Conservation (phyloP, 2,888 invertebrate genomes). For the Pecten maximus region DNA sequence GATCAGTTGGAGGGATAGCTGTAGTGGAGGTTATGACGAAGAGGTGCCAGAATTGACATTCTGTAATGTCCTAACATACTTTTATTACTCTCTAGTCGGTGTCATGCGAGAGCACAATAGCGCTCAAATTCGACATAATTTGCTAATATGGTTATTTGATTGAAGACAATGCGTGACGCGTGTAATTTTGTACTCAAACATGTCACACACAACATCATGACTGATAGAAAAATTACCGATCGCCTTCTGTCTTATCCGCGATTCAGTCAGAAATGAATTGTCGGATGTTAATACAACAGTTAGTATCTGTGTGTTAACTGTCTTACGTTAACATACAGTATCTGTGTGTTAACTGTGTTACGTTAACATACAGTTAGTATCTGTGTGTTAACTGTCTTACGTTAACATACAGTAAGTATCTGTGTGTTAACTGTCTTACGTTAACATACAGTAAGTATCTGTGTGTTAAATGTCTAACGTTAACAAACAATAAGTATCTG, state of each 20-base stretch:
- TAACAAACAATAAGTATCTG: background rate
- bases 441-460: background rate
- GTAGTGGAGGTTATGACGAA: background rate
- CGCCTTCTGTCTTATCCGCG: background rate
- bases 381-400: too few species aligned
- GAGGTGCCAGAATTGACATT: constrained; percentile 22
- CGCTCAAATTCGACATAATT: background rate
- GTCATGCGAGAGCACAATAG: background rate
- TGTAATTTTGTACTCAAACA: constrained; percentile 33
- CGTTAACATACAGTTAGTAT: background rate
- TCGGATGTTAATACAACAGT: background rate
- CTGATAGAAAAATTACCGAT: background rate
- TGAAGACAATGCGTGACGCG: constrained; percentile 10
- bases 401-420: background rate
- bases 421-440: background rate
- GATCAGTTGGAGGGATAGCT: background rate
- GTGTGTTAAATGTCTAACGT: too few species aligned
- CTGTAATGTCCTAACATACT: background rate
- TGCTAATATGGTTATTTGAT: background rate
- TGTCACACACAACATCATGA: background rate
- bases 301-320: background rate
- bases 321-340: background rate
- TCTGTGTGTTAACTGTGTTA: too few species aligned
- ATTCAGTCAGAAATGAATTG: background rate
- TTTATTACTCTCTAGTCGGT: background rate